These are phyloP conservation scores for Nothura maculosa DNA, from an alignment of 2,797 vertebrate species.

Conservation along the genomic window DNA sequence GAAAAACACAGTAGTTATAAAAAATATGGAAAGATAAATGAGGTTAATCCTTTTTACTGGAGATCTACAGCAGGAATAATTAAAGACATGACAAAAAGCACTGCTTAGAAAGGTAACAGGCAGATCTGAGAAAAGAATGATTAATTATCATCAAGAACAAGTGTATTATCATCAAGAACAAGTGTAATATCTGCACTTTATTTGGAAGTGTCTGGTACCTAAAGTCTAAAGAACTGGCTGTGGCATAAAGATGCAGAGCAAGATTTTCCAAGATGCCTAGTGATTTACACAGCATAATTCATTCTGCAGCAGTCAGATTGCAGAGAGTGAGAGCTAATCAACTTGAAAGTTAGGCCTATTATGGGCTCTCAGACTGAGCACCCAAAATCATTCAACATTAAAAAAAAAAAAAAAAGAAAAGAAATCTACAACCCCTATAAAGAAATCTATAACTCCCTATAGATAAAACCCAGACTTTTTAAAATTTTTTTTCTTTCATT, in stretches of 20 bases:
- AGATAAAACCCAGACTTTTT: background rate
- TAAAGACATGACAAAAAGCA: background rate
- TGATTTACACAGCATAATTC: background rate
- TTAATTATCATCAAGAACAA: background rate
- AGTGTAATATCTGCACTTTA: background rate
- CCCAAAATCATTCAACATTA: background rate
- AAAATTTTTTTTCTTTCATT: background rate
- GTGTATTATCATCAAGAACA: background rate
- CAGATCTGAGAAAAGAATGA: background rate
- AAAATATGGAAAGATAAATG: background rate
- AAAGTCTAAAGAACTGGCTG: background rate
- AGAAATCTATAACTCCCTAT: too few relatives aligned
- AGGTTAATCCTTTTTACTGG: background rate
- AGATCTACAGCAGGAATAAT: background rate
- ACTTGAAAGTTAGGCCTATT: background rate
- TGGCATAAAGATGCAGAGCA: background rate
- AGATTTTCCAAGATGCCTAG: background rate
- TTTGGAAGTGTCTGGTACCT: background rate
- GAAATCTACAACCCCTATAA: too few relatives aligned
- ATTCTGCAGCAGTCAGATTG: background rate
- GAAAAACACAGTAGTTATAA: background rate
- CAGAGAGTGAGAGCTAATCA: background rate
- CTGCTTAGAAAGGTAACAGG: background rate
- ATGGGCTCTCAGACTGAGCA: background rate
- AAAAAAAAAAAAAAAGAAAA: too few relatives aligned